phyloP scores from a whole-genome alignment of 2,113 vertebrate genomes.

The Sigmodon hispidus region DNA sequence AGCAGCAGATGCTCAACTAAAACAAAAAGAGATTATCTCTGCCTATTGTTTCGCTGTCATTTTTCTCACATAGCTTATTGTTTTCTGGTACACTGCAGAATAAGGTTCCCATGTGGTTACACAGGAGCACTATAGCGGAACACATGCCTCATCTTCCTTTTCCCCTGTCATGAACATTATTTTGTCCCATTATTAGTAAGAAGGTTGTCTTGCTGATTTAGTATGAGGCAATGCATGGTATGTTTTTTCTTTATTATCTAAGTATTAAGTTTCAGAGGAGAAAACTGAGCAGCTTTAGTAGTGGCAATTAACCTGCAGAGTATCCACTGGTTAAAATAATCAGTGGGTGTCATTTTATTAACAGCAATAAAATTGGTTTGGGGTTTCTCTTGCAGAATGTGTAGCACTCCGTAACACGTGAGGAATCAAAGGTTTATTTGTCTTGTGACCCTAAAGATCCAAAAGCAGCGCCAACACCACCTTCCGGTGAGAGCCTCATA shows the following conservation, averaged over 20 bases:
- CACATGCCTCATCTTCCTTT: neutral
- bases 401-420: neutral
- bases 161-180: neutral
- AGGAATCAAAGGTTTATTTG: neutral
- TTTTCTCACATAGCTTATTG: neutral
- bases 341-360: conserved; percentile 12
- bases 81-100: conserved; percentile 30
- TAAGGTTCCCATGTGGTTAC: neutral
- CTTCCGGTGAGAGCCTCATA: neutral
- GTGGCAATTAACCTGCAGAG: neutral
- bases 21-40: neutral
- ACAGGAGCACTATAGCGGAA: conserved; percentile 12
- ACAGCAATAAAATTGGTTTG: neutral
- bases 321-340: neutral
- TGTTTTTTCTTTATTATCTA: neutral
- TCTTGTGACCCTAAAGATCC: neutral
- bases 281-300: conserved; percentile 3
- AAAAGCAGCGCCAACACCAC: neutral
- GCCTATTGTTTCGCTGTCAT: neutral
- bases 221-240: neutral
- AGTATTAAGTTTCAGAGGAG: conserved; percentile 33
- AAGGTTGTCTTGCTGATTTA: neutral
- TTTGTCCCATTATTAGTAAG: neutral
- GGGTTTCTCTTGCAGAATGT: neutral
- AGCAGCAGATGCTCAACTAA: neutral